These are phyloP conservation scores for Stegana nigrithorax DNA, from an alignment of 2,888 invertebrate species.

Conservation along the genomic window DNA sequence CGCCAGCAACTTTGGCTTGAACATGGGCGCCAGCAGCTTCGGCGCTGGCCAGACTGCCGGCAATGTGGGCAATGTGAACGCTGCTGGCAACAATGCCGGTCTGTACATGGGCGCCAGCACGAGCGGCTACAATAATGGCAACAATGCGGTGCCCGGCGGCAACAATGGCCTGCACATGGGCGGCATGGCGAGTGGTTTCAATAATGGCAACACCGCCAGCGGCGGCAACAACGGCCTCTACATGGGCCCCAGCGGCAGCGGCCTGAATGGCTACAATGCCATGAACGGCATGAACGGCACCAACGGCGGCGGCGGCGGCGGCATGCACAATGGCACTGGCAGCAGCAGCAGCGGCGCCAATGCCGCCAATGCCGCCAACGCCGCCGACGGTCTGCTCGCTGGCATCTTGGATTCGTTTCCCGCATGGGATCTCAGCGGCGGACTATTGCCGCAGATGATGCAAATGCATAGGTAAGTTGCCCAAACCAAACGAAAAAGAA, in stretches of 20 bases:
- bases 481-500: background rate
- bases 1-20: background rate
- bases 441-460: constrained; percentile 45
- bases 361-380: constrained; percentile 12
- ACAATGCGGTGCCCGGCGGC: background rate
- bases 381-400: constrained; percentile 56
- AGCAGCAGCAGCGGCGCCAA: background rate
- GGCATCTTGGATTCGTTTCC: constrained; percentile 62
- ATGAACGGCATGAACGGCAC: background rate
- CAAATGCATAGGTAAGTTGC: constrained; percentile 50
- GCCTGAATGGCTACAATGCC: background rate
- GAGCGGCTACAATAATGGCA: too few relatives aligned
- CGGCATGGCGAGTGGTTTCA: background rate
- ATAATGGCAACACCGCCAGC: background rate
- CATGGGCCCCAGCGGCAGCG: background rate
- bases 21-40: too few relatives aligned
- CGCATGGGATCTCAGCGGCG: constrained; percentile 57
- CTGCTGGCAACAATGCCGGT: background rate
- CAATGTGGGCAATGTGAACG: background rate
- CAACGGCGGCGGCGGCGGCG: background rate
- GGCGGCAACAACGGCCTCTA: background rate
- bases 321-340: background rate
- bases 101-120: too few relatives aligned
- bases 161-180: background rate
- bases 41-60: too few relatives aligned